Conservation (phyloP, 53 echinoderm and acorn worm species). For the Glandiceps talaboti region DNA sequence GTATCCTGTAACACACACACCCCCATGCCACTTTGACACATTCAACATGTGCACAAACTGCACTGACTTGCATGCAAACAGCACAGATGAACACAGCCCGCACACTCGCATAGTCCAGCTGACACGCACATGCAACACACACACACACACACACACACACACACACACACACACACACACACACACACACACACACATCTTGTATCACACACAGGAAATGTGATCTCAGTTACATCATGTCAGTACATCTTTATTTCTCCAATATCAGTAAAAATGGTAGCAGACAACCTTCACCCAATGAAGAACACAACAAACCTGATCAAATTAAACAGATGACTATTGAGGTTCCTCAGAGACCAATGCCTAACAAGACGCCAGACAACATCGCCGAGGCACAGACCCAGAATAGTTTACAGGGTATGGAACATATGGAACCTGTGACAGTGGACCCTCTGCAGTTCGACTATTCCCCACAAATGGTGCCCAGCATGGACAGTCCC, state of each 20-base stretch:
- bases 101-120: too few species aligned
- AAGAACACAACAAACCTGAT: neutral
- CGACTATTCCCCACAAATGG: constrained; percentile 90
- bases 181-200: too few species aligned
- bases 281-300: neutral
- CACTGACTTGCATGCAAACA: too few species aligned
- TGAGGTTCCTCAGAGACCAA: neutral
- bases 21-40: too few species aligned
- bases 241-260: neutral
- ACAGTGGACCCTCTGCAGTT: constrained; percentile 75
- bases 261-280: neutral
- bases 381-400: constrained; percentile 31
- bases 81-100: too few species aligned
- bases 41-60: too few species aligned
- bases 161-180: too few species aligned
- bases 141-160: too few species aligned
- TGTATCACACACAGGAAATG: too few species aligned
- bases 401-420: constrained; percentile 26
- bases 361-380: neutral
- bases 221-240: too few species aligned
- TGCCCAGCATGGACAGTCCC: constrained; percentile 97
- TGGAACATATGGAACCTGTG: constrained; percentile 28
- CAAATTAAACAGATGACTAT: neutral
- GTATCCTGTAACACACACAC: too few species aligned
- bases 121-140: too few species aligned